phyloP scores from a whole-genome alignment of 1,140 invertebrate species.

The Contarinia nasturtii region DNA sequence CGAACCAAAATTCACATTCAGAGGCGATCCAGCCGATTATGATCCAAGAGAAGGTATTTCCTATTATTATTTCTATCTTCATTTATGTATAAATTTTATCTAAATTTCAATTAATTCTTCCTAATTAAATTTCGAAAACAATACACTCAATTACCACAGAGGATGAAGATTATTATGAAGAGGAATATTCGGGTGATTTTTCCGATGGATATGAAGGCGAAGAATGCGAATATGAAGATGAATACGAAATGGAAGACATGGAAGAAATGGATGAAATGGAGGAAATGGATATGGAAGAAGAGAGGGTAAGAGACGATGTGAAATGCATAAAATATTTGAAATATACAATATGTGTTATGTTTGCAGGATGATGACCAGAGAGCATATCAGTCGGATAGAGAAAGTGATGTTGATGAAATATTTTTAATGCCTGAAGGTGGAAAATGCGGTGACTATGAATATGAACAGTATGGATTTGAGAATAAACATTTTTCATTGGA shows the following conservation, averaged over 20 bases:
- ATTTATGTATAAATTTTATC: too few species aligned
- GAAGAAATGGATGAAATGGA: not conserved
- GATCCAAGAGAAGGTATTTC: not conserved
- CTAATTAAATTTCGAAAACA: too few species aligned
- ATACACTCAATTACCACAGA: too few species aligned
- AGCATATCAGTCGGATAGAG: not conserved
- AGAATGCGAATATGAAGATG: not conserved
- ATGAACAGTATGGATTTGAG: slow-evolving; percentile 1
- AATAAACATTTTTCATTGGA: slow-evolving; percentile 2
- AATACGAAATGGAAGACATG: not conserved
- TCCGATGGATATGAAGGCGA: not conserved
- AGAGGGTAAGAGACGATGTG: not conserved
- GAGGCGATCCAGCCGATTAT: not conserved
- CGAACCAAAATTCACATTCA: slow-evolving; percentile 4
- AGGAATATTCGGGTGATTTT: not conserved
- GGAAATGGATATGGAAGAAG: not conserved
- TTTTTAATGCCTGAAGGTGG: slow-evolving; percentile 3
- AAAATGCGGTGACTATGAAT: not conserved
- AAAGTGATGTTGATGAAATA: slow-evolving; percentile 4
- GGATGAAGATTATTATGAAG: slow-evolving; percentile 3
- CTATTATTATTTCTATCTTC: not conserved
- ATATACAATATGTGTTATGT: not conserved
- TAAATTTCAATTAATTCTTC: too few species aligned
- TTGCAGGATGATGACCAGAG: not conserved
- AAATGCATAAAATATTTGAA: not conserved